A percentile compares a stretch with the other conserved stretches of the same genome.
Evolutionary conservation across 2,113 vertebrate genomes (phyloP).

Genomic region (Morone chrysops): DNA sequence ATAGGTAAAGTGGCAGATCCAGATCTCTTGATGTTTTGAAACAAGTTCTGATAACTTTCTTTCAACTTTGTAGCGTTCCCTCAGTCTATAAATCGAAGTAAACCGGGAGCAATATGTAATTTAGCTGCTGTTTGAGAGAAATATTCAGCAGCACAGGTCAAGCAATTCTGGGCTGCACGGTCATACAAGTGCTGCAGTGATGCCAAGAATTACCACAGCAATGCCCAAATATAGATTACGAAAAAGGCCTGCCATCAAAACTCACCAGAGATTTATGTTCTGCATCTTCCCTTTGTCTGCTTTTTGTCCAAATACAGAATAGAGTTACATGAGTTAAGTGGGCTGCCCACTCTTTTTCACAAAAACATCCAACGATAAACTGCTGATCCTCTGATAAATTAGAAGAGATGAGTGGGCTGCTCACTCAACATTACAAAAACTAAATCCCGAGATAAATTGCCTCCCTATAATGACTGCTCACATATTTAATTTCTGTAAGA

Average conservation of each 20-base stretch:
- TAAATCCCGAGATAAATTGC: slow-evolving; percentile 1
- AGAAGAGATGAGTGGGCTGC: slow-evolving; percentile 43
- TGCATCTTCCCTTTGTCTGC: slow-evolving; percentile 8
- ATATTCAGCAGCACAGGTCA: neutral
- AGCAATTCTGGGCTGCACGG: neutral
- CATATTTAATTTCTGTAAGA: neutral
- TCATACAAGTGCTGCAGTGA: neutral
- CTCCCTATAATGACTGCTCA: neutral
- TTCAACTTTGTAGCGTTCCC: neutral
- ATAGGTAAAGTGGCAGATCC: neutral
- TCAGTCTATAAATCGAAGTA: neutral
- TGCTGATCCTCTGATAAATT: slow-evolving; percentile 27
- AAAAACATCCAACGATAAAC: slow-evolving; percentile 22
- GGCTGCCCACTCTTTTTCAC: slow-evolving; percentile 28
- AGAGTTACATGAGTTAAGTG: neutral
- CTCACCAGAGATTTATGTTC: slow-evolving; percentile 19
- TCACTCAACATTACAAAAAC: slow-evolving; percentile 1
- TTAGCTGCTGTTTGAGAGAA: neutral
- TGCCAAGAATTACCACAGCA: neutral
- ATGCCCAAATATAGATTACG: neutral
- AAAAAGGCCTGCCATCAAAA: neutral
- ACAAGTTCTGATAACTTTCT: neutral
- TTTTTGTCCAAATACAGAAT: slow-evolving; percentile 34
- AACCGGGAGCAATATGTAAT: neutral
- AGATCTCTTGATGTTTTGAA: neutral